Conservation (phyloP, 2,888 invertebrate species). For the Amblyteles armatorius region DNA sequence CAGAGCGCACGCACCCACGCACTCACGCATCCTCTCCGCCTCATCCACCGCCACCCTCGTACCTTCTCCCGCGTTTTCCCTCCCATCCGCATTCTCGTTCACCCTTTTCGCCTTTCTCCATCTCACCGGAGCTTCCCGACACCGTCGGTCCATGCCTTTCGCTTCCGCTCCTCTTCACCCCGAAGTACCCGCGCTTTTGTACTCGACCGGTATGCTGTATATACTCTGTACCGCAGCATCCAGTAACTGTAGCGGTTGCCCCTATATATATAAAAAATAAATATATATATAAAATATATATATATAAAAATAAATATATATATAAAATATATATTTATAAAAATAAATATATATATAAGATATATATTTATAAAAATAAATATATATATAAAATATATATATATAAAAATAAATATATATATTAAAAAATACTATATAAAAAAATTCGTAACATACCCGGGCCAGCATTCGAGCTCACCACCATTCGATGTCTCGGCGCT, state of each 20-base stretch:
- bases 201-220: neutral
- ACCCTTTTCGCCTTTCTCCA: constrained; percentile 43
- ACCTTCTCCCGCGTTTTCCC: constrained; percentile 19
- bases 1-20: constrained; percentile 65
- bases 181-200: constrained; percentile 16
- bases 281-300: too few species aligned
- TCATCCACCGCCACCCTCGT: constrained; percentile 15
- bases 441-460: constrained; percentile 26
- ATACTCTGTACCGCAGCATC: constrained; percentile 3
- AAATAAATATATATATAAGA: too few species aligned
- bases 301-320: too few species aligned
- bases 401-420: too few species aligned
- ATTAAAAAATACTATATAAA: too few species aligned
- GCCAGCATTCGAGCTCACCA: neutral
- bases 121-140: constrained; percentile 13
- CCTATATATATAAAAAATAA: too few species aligned
- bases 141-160: constrained; percentile 7
- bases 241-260: constrained; percentile 2
- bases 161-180: neutral
- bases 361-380: too few species aligned
- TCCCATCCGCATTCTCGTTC: constrained; percentile 26
- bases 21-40: constrained; percentile 59
- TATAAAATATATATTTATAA: too few species aligned
- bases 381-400: too few species aligned
- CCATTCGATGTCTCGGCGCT: neutral